These are phyloP conservation scores for Terebella lapidaria DNA, from an alignment of 2,888 invertebrate genomes.

Conservation along the genomic window DNA sequence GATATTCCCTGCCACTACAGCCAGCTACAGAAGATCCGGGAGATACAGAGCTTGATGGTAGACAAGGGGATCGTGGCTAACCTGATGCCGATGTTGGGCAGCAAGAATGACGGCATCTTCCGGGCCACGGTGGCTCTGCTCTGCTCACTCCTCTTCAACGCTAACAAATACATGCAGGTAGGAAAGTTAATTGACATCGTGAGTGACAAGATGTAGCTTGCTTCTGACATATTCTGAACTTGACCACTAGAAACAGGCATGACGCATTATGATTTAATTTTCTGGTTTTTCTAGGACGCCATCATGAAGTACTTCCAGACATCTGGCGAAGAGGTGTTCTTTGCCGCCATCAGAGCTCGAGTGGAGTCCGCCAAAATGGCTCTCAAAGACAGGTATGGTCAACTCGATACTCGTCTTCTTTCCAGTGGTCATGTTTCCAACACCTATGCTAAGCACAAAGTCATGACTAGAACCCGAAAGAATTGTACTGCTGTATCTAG, in stretches of 20 bases:
- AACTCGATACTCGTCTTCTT: too few species aligned
- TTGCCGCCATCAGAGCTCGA: slow-evolving; percentile 49
- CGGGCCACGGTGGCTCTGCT: slow-evolving; percentile 48
- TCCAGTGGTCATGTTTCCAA: neutral
- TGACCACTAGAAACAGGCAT: neutral
- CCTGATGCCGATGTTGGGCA: slow-evolving; percentile 46
- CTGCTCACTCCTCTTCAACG: slow-evolving; percentile 48
- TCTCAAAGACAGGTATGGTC: slow-evolving; percentile 51
- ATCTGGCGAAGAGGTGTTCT: slow-evolving; percentile 52
- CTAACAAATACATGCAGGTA: slow-evolving; percentile 48
- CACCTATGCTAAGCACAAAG: neutral
- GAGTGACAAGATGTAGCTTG: neutral
- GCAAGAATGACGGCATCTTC: slow-evolving; percentile 45
- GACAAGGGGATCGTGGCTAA: slow-evolving; percentile 41
- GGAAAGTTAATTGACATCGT: neutral
- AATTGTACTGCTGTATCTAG: neutral
- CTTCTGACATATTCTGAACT: neutral
- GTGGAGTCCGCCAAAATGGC: slow-evolving; percentile 50
- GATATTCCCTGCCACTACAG: neutral
- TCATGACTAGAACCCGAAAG: neutral
- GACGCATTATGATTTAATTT: neutral
- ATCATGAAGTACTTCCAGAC: slow-evolving; percentile 44
- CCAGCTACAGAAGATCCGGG: slow-evolving; percentile 32
- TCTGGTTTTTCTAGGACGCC: slow-evolving; percentile 11
- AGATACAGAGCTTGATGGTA: slow-evolving; percentile 43